Percentiles rank a stretch among this genome's conserved stretches.
These are phyloP conservation scores for Acronicta alni DNA, from an alignment of 2,888 invertebrate species.

Conservation along the genomic window DNA sequence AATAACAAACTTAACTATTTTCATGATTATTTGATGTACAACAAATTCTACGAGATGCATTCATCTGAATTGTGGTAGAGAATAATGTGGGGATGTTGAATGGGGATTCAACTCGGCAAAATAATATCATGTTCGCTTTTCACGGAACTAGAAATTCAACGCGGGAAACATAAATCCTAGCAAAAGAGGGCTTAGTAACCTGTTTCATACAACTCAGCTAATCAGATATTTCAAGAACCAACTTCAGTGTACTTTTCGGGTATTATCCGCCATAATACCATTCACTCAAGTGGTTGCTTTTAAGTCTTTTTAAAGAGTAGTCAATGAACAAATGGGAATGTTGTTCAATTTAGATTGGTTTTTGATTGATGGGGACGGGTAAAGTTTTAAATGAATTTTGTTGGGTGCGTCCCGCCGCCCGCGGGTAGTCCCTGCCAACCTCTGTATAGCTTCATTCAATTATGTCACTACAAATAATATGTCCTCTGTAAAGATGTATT, in stretches of 20 bases:
- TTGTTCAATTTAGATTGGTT: slow-evolving; percentile 83
- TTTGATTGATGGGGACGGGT: slow-evolving; percentile 82
- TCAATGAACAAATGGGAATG: slow-evolving; percentile 67
- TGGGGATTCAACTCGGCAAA: slow-evolving; percentile 3
- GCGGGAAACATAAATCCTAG: slow-evolving; percentile 26
- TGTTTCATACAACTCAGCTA: slow-evolving; percentile 43
- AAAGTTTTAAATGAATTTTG: slow-evolving; percentile 81
- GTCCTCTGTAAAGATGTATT: slow-evolving; percentile 53
- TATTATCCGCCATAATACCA: slow-evolving; percentile 44
- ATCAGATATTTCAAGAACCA: slow-evolving; percentile 45
- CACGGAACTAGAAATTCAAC: slow-evolving; percentile 10
- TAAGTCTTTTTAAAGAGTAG: slow-evolving; percentile 62
- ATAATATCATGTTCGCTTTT: slow-evolving; percentile 9
- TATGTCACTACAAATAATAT: slow-evolving; percentile 64
- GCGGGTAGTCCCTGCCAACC: slow-evolving; percentile 24
- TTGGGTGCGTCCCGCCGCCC: slow-evolving; percentile 52
- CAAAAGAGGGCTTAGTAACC: slow-evolving; percentile 20
- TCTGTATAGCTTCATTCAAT: slow-evolving; percentile 59
- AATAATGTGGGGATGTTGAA: slow-evolving; percentile 12
- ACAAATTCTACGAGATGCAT: slow-evolving; percentile 1
- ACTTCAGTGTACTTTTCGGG: slow-evolving; percentile 11
- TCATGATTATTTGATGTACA: too few relatives aligned
- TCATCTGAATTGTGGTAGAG: slow-evolving; percentile 3
- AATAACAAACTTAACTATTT: too few relatives aligned
- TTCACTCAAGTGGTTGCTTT: slow-evolving; percentile 44